Conservation (phyloP, 2,797 vertebrate species). For the Zalophus californianus region DNA sequence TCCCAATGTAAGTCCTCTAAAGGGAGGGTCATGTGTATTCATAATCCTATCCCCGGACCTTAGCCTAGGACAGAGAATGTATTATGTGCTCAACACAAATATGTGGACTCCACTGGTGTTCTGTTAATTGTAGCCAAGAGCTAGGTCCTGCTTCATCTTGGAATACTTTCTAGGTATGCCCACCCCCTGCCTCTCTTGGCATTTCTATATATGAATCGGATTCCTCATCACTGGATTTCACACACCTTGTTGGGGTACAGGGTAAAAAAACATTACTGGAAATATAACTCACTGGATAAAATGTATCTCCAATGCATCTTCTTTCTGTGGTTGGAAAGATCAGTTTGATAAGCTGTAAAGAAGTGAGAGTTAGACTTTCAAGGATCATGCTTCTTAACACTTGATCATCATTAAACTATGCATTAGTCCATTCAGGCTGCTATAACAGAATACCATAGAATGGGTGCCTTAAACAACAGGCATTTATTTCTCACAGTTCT, state of each 20-base stretch:
- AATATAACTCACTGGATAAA: neutral
- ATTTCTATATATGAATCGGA: neutral
- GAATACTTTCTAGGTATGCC: neutral
- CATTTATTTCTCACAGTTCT: neutral
- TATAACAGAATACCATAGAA: neutral
- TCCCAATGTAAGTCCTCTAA: neutral
- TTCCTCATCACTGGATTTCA: neutral
- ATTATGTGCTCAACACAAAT: neutral
- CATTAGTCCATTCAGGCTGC: no score
- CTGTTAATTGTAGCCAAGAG: neutral
- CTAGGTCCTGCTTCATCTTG: neutral
- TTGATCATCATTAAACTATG: neutral
- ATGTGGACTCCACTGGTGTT: neutral
- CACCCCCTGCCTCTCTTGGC: neutral
- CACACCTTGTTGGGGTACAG: neutral
- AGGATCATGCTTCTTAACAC: neutral
- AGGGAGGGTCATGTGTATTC: neutral
- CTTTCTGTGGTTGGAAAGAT: neutral
- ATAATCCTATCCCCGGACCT: neutral
- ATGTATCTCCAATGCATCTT: neutral
- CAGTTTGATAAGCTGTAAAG: neutral
- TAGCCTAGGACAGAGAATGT: neutral
- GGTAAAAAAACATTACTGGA: neutral
- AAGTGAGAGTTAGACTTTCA: neutral
- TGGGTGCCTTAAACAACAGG: neutral